These are phyloP conservation scores for Rotaria sp. DNA, from an alignment of 2,888 invertebrate species.

Conservation along the genomic window DNA sequence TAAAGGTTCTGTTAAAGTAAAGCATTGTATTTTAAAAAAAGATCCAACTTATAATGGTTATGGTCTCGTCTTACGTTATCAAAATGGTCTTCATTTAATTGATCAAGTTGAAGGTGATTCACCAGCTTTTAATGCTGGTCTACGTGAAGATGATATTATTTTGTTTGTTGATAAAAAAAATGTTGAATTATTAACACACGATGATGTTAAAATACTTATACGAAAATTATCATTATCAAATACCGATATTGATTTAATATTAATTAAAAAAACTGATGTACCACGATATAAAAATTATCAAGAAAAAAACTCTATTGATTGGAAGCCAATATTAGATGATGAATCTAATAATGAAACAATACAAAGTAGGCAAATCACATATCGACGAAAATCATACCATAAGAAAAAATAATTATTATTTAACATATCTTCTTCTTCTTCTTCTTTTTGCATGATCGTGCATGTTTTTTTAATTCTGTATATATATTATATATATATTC, in stretches of 20 bases:
- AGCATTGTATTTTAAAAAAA: background rate
- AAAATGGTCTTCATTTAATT: constrained; percentile 26
- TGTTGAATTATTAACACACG: constrained; percentile 33
- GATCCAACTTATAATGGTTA: background rate
- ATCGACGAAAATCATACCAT: background rate
- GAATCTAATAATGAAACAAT: background rate
- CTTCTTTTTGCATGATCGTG: background rate
- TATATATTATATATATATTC: too few relatives aligned
- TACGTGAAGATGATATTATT: constrained; percentile 35
- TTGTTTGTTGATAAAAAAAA: constrained; percentile 32
- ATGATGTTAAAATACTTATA: constrained; percentile 32
- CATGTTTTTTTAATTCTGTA: background rate
- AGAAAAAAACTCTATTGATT: background rate
- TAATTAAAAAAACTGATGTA: background rate
- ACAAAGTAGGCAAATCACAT: background rate
- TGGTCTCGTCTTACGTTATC: constrained; percentile 10
- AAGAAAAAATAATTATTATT: background rate
- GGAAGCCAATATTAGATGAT: background rate
- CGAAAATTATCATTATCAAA: background rate
- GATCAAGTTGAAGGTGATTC: constrained; percentile 30
- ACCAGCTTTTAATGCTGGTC: constrained; percentile 31
- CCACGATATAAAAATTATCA: background rate
- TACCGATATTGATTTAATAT: background rate
- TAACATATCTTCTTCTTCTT: background rate
- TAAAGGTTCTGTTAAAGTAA: background rate